phyloP scores from a whole-genome alignment of 2,113 vertebrate genomes.

The Actenoides hombroni region DNA sequence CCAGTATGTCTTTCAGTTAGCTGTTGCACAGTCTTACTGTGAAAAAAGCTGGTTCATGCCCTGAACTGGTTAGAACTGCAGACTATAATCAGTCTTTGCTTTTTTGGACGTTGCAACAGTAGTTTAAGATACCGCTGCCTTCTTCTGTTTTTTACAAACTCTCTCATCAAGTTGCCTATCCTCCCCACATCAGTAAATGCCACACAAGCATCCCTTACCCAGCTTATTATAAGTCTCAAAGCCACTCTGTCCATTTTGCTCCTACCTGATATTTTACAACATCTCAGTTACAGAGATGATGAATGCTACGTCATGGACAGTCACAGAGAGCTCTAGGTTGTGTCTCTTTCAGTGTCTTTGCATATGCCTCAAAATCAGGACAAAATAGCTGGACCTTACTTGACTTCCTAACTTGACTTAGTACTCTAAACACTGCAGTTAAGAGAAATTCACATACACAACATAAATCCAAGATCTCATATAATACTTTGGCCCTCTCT shows the following conservation, averaged over 20 bases:
- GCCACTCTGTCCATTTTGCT: not conserved
- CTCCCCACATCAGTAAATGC: slow-evolving; percentile 54
- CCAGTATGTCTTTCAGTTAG: not conserved
- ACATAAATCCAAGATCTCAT: not conserved
- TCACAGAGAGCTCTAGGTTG: not conserved
- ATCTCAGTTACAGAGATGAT: not conserved
- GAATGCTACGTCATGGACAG: not conserved
- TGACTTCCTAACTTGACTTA: not conserved
- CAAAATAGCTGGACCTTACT: not conserved
- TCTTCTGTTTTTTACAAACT: not conserved
- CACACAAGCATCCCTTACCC: slow-evolving; percentile 16
- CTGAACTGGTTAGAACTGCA: not conserved
- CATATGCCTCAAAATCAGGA: not conserved
- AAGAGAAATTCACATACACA: fast-evolving
- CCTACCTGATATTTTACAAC: not conserved
- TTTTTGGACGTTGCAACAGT: not conserved
- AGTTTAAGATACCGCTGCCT: slow-evolving; percentile 18
- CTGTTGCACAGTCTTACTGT: not conserved
- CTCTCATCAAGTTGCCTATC: slow-evolving; percentile 33
- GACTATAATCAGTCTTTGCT: slow-evolving; percentile 39
- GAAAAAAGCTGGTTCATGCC: not conserved
- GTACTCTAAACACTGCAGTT: not conserved
- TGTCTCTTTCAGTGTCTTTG: not conserved
- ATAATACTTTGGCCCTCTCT: not conserved
- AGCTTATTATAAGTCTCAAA: slow-evolving; percentile 16